Evolutionary conservation across 2,888 invertebrate genomes (phyloP).

Genomic region (Coelopa pilipes): DNA sequence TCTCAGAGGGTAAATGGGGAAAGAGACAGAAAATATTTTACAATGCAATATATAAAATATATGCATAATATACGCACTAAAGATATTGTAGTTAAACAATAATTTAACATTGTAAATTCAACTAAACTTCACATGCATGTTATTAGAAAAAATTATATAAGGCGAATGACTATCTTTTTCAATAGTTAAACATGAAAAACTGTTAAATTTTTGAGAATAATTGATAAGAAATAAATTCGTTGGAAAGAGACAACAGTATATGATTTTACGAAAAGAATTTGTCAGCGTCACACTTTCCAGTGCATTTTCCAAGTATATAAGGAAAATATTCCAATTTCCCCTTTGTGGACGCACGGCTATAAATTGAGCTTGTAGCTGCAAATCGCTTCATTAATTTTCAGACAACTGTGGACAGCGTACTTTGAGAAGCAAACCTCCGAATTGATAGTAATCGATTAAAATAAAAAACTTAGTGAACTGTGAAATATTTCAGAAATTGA

Average conservation of each 20-base stretch:
- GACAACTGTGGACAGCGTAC: slow-evolving; percentile 44
- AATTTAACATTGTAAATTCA: not conserved
- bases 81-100: not conserved
- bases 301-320: slow-evolving; percentile 40
- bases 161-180: not conserved
- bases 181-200: no score
- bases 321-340: slow-evolving; percentile 38
- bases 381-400: slow-evolving; percentile 33
- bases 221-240: not conserved
- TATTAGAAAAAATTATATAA: not conserved
- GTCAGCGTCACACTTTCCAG: slow-evolving; percentile 31
- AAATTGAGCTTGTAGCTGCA: slow-evolving; percentile 37
- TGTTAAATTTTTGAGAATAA: no score
- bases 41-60: not conserved
- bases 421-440: slow-evolving; percentile 31
- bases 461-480: slow-evolving; percentile 42
- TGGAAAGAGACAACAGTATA: not conserved
- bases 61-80: slow-evolving; percentile 23
- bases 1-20: slow-evolving; percentile 29
- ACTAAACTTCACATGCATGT: slow-evolving; percentile 30
- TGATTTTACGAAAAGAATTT: not conserved
- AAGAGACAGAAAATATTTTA: slow-evolving; percentile 40
- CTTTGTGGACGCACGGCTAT: slow-evolving; percentile 34
- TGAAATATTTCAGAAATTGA: slow-evolving; percentile 38
- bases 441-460: slow-evolving; percentile 20